Conservation (phyloP, 2,113 vertebrate species). For the Carollia perspicillata region DNA sequence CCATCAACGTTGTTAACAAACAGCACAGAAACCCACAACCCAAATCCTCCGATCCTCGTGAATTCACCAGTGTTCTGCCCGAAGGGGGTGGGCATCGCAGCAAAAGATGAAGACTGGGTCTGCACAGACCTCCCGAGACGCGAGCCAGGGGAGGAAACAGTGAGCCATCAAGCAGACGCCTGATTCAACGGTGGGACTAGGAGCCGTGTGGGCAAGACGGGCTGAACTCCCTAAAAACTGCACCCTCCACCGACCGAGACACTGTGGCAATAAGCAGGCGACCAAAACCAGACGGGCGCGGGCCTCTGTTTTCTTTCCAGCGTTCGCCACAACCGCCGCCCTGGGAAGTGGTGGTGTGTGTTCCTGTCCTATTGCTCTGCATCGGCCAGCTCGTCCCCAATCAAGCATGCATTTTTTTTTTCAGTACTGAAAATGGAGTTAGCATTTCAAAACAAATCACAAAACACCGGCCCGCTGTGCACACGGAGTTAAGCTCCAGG, state of each 20-base stretch:
- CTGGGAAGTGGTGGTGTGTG: fast-evolving
- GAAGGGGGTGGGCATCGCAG: constrained; percentile 55
- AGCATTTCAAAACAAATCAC: background rate
- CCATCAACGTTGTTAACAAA: constrained; percentile 64
- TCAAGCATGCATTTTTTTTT: background rate
- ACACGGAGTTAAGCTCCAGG: background rate
- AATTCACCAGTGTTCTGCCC: constrained; percentile 51
- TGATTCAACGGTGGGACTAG: background rate
- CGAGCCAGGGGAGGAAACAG: background rate
- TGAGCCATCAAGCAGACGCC: background rate
- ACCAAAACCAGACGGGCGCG: background rate
- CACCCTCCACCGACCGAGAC: background rate
- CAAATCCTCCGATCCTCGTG: constrained; percentile 63
- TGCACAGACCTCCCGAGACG: background rate
- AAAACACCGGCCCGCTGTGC: background rate
- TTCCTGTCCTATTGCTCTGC: background rate
- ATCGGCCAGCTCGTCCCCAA: background rate
- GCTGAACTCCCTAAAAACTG: background rate
- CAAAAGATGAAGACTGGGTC: constrained; percentile 50
- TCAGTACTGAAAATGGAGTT: background rate
- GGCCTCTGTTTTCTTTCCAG: background rate
- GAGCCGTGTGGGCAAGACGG: background rate
- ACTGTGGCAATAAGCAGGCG: background rate
- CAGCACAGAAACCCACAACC: constrained; percentile 71
- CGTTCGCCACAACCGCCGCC: background rate